These are phyloP conservation scores for Toxotes lorentzi DNA, from an alignment of 2,797 vertebrate species.

Conservation along the genomic window DNA sequence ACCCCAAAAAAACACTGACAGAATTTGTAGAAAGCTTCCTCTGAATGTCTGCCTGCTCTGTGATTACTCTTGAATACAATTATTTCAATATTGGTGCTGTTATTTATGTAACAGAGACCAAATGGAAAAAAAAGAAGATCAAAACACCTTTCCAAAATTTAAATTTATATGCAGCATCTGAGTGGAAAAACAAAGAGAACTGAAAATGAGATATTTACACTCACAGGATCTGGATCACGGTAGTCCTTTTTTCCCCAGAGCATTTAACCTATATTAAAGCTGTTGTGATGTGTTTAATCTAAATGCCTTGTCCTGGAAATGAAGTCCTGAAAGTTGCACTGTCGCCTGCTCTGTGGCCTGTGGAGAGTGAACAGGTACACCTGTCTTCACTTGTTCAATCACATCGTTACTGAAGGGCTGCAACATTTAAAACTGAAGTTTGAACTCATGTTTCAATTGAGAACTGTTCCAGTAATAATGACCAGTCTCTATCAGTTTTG, in stretches of 20 bases:
- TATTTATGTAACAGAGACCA: not conserved
- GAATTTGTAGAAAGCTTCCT: not conserved
- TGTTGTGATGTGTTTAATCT: conserved; percentile 1
- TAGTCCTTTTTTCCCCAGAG: not conserved
- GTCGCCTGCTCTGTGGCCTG: not conserved
- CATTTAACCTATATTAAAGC: conserved; percentile 31
- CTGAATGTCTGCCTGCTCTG: not conserved
- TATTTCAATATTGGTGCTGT: not conserved
- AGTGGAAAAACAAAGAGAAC: not conserved
- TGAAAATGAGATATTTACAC: not conserved
- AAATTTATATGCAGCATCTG: not conserved
- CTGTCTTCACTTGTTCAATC: not conserved
- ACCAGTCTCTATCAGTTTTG: not conserved
- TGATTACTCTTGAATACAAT: not conserved
- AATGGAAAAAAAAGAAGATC: not conserved
- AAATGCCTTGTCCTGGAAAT: not conserved
- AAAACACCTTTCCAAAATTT: not conserved
- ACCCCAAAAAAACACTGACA: not conserved
- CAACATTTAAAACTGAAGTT: conserved; percentile 2
- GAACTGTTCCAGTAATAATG: not conserved
- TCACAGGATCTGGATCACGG: not conserved
- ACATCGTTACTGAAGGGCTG: not conserved
- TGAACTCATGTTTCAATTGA: not conserved
- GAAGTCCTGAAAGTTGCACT: not conserved
- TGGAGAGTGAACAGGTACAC: not conserved